These are phyloP conservation scores for Drosophila guanche DNA, from an alignment of 1,140 invertebrate species.

Conservation along the genomic window DNA sequence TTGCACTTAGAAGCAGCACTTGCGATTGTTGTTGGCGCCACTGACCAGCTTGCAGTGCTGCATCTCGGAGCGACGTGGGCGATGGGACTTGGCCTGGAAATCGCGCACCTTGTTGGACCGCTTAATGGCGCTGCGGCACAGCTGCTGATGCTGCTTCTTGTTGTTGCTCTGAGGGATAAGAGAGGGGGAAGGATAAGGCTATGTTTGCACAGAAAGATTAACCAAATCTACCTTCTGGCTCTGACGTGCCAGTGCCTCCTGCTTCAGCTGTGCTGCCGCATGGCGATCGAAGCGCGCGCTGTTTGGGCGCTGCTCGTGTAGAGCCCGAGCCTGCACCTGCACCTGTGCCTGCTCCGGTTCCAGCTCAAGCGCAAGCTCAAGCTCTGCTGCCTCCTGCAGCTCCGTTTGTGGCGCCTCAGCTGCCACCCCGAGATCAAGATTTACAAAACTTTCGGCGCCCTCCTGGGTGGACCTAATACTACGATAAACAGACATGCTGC, in stretches of 20 bases:
- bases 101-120: conserved; percentile 88
- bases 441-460: conserved; percentile 77
- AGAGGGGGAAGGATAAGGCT: too few relatives aligned
- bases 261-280: conserved; percentile 67
- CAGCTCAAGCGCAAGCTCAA: conserved; percentile 26
- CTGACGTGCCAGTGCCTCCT: conserved; percentile 67
- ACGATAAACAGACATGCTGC: conserved; percentile 92
- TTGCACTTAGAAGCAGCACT: conserved; percentile 85
- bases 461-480: conserved; percentile 79
- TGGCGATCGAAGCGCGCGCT: conserved; percentile 70
- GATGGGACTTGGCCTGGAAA: conserved; percentile 86
- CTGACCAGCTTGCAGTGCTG: conserved; percentile 86
- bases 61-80: conserved; percentile 86
- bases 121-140: conserved; percentile 86
- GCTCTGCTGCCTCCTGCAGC: conserved; percentile 15
- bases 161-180: conserved; percentile 52
- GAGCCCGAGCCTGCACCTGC: conserved; percentile 34
- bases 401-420: conserved; percentile 23
- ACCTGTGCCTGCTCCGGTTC: conserved; percentile 24
- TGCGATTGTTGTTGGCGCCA: conserved; percentile 89
- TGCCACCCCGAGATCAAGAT: conserved; percentile 78
- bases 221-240: conserved; percentile 64
- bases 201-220: too few relatives aligned
- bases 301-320: conserved; percentile 46
- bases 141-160: conserved; percentile 84